These are phyloP conservation scores for Myrmophylax atrothorax DNA, from an alignment of 2,113 vertebrate genomes.

Conservation along the genomic window DNA sequence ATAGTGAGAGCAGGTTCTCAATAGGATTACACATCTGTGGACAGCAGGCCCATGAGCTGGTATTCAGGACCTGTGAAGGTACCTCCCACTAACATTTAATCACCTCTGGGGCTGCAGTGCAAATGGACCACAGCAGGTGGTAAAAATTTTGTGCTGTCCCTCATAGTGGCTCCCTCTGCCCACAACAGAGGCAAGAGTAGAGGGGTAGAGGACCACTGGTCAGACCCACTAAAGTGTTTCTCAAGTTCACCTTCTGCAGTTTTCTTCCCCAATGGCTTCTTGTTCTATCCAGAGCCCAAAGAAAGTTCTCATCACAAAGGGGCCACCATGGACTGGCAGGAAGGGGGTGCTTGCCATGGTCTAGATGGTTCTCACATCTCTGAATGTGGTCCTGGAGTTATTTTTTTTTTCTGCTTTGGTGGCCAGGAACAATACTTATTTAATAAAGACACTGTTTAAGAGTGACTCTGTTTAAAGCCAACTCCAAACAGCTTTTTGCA, in stretches of 20 bases:
- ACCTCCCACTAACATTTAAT: not conserved
- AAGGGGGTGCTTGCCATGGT: not conserved
- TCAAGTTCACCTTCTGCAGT: not conserved
- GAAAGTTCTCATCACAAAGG: not conserved
- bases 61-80: not conserved
- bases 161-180: not conserved
- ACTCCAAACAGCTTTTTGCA: conserved; percentile 1
- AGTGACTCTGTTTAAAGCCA: not conserved
- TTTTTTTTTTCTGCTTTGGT: conserved; percentile 44
- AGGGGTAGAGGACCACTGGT: not conserved
- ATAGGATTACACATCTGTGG: not conserved
- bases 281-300: not conserved
- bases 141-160: not conserved
- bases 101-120: not conserved
- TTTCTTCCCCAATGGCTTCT: not conserved
- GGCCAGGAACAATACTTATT: conserved; percentile 20
- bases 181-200: not conserved
- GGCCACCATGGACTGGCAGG: not conserved
- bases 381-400: conserved; percentile 23
- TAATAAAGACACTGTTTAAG: conserved; percentile 9
- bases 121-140: not conserved
- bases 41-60: not conserved
- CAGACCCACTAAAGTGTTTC: not conserved
- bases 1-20: not conserved
- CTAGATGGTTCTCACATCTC: not conserved